Base-by-base conservation (phyloP, 2,113 vertebrate species). In the Cynocephalus volans region DNA sequence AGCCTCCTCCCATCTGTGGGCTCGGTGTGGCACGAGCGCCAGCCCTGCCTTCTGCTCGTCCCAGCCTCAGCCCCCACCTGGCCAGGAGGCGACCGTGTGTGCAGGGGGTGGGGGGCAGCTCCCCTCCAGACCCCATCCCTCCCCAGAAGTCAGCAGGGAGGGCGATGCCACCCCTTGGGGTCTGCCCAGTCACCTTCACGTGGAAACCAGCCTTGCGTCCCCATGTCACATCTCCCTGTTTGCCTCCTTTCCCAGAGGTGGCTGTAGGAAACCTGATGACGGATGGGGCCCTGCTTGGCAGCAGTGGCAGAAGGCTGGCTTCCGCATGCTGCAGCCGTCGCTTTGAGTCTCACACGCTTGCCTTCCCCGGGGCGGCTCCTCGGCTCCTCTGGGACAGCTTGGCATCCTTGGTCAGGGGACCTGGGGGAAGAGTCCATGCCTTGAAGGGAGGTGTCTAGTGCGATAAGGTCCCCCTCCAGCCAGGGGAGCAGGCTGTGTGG, bases 261-360 rank as follows among this genome's bases (percentile, higher is more conserved):
- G 23, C 41, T 33, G 10, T 17, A 13, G 69, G 36, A 45, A 67
- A 45, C 19, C 24, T 62, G 60, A 41, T 41, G 41, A 41, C 41
- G 41, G 41, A 41, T 4, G 41, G 41, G 41, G 15, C 18, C 18
- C 41, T 8, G 1, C 28, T 15, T 0, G 8, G 8, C 45, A 7
- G 6, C 19, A 26, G 19, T n/a, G 56, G 54, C 86, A 50, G 50
- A 41, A 28, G 54, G 15, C 28, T 0, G 41, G 41, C 41, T 41
- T 41, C 41, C 41, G 41, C 41, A 41, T 41, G 41, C 41, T 41
- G 41, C 41, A 41, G 41, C 41, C 41, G 1, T 83, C 36, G 24
- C 12, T 60, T 28, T 28, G 15, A 58, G 36, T 8, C 5, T 62
- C 36, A 62, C 24, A 5, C 9, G 6, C 10, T 28, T 8, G 80